Conservation (phyloP, 2,888 invertebrate species). For the Drosophila histrio region DNA sequence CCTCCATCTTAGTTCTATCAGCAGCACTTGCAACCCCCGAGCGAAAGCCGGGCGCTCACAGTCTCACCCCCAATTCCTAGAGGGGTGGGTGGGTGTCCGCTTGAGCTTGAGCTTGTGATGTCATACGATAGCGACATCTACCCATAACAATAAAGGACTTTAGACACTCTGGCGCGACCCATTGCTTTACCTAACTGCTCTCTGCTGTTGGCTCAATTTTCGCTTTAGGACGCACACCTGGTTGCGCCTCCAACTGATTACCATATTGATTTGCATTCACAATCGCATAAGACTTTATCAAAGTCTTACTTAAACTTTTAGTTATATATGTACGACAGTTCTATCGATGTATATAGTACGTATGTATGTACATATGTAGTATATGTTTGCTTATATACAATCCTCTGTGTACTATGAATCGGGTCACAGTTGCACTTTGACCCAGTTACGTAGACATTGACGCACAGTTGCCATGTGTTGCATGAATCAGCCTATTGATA, state of each 20-base stretch:
- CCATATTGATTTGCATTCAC: slow-evolving; percentile 20
- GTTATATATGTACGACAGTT: neutral
- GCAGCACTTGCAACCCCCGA: slow-evolving; percentile 51
- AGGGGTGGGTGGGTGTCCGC: slow-evolving; percentile 29
- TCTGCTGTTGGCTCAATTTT: slow-evolving; percentile 27
- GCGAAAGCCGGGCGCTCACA: slow-evolving; percentile 45
- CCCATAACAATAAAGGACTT: slow-evolving; percentile 60
- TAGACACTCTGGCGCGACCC: slow-evolving; percentile 66
- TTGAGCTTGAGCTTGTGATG: slow-evolving; percentile 66
- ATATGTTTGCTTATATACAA: neutral
- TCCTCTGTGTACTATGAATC: slow-evolving; percentile 36
- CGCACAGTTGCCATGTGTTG: slow-evolving; percentile 61
- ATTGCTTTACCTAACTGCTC: neutral
- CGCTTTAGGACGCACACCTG: slow-evolving; percentile 31
- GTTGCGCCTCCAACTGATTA: slow-evolving; percentile 8
- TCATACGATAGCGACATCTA: slow-evolving; percentile 58
- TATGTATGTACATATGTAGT: neutral
- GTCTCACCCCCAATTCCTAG: slow-evolving; percentile 2
- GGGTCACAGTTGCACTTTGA: slow-evolving; percentile 73
- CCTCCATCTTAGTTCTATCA: slow-evolving; percentile 36
- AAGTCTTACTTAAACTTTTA: neutral
- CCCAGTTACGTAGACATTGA: slow-evolving; percentile 60
- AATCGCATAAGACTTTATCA: slow-evolving; percentile 11
- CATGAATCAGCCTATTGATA: slow-evolving; percentile 41
- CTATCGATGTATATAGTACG: neutral